These are phyloP conservation scores for Pseudomyrmex cubaensis DNA, from an alignment of 1,140 invertebrate genomes.

Conservation along the genomic window DNA sequence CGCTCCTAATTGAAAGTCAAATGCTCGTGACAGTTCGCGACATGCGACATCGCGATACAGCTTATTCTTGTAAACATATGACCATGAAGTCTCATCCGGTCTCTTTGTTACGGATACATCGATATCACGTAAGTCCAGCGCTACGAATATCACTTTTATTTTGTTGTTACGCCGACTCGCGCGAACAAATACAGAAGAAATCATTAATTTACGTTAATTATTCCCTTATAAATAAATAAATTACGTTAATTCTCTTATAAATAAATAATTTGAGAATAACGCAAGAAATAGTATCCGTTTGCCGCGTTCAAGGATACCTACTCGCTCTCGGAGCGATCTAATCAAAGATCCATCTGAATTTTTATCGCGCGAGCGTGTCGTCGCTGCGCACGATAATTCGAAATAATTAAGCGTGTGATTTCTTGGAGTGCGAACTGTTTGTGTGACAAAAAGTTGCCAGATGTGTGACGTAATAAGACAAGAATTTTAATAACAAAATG, in stretches of 20 bases:
- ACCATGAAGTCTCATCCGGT: background rate
- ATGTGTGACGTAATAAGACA: too few species aligned
- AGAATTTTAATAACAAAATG: too few species aligned
- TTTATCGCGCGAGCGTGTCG: background rate
- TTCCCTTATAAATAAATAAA: conserved; percentile 20
- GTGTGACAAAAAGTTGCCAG: too few species aligned
- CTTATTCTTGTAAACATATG: background rate
- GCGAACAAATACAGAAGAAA: background rate
- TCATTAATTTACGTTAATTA: background rate
- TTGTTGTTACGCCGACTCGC: background rate
- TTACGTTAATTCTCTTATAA: background rate
- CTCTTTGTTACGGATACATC: background rate
- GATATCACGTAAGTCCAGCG: background rate
- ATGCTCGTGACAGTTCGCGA: conserved; percentile 3
- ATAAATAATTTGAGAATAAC: conserved; percentile 4
- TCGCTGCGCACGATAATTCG: background rate
- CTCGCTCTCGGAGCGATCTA: background rate
- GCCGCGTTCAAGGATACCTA: conserved; percentile 3
- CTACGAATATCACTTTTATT: background rate
- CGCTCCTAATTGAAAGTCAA: background rate
- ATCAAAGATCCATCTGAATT: conserved; percentile 33
- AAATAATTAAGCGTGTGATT: background rate
- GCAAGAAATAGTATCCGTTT: background rate
- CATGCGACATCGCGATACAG: background rate
- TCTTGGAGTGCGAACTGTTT: background rate